These are phyloP conservation scores for Platyrinchus mystaceus DNA, from an alignment of 2,797 vertebrate genomes.

Conservation along the genomic window DNA sequence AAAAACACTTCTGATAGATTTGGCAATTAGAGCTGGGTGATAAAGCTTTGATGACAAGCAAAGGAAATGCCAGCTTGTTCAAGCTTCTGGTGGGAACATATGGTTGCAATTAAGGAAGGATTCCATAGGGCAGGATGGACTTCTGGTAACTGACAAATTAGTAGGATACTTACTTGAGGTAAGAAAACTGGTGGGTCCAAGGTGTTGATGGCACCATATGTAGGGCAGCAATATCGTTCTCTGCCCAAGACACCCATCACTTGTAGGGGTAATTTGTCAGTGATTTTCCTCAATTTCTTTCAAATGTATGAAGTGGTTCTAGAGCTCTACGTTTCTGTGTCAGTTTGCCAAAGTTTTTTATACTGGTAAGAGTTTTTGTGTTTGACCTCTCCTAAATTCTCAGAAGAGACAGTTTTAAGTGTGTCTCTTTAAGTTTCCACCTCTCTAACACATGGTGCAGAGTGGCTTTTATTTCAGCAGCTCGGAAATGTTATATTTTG, in stretches of 20 bases:
- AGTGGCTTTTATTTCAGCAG: not conserved
- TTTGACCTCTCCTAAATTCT: not conserved
- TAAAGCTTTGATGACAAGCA: not conserved
- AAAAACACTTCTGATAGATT: not conserved
- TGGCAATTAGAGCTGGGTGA: not conserved
- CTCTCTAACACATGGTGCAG: not conserved
- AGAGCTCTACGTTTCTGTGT: not conserved
- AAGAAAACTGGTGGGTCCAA: not conserved
- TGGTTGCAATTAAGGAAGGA: not conserved
- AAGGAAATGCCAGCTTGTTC: constrained; percentile 2
- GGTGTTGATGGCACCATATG: not conserved
- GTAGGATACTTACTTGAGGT: not conserved
- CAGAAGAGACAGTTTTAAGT: not conserved
- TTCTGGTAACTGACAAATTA: not conserved
- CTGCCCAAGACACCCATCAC: not conserved
- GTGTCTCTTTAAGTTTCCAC: not conserved
- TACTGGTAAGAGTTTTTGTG: not conserved
- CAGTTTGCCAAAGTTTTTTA: not conserved
- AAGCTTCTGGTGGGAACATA: not conserved
- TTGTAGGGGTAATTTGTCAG: not conserved
- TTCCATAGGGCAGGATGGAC: not conserved
- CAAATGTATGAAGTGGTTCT: not conserved
- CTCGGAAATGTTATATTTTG: not conserved
- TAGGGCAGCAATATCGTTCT: not conserved
- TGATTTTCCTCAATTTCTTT: not conserved